Percentiles rank a stretch among this genome's conserved stretches.
These are phyloP conservation scores for Cetoscarus ocellatus DNA, from an alignment of 2,797 vertebrate genomes.

Conservation along the genomic window DNA sequence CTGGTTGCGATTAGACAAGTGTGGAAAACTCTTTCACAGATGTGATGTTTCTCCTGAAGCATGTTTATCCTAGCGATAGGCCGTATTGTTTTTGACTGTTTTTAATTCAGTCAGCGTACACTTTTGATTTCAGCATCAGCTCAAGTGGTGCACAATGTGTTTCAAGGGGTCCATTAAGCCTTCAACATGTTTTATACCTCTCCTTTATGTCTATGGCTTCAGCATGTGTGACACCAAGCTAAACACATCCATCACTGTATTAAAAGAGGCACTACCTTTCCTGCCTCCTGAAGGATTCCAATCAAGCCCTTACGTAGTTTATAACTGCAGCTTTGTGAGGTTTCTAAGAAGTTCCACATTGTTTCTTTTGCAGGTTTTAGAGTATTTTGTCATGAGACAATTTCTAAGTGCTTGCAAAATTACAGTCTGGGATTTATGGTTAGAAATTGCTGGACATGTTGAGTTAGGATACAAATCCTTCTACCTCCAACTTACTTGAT, in stretches of 20 bases:
- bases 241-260: conserved; percentile 64
- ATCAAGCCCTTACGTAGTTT: conserved; percentile 34
- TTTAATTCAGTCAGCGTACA: conserved; percentile 57
- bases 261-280: conserved; percentile 48
- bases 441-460: conserved; percentile 16
- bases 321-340: conserved; percentile 23
- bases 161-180: conserved; percentile 61
- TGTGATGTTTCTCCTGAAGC: conserved; percentile 29
- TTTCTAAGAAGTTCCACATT: conserved; percentile 4
- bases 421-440: conserved; percentile 29
- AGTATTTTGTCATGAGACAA: background rate
- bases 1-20: conserved; percentile 38
- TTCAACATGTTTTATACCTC: conserved; percentile 68
- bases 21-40: conserved; percentile 25
- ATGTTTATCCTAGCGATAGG: conserved; percentile 50
- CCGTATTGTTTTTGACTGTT: conserved; percentile 61
- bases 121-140: conserved; percentile 70
- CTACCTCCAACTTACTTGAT: conserved; percentile 46
- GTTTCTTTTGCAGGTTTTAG: background rate
- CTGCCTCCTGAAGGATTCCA: background rate
- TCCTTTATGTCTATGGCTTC: conserved; percentile 54
- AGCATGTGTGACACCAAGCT: conserved; percentile 55
- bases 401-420: conserved; percentile 12
- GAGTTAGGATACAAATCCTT: conserved; percentile 34
- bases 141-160: conserved; percentile 47